Percentiles rank a stretch among this genome's conserved stretches.
These are phyloP conservation scores for Saimiri boliviensis DNA, from an alignment of 2,113 vertebrate genomes.

Conservation along the genomic window DNA sequence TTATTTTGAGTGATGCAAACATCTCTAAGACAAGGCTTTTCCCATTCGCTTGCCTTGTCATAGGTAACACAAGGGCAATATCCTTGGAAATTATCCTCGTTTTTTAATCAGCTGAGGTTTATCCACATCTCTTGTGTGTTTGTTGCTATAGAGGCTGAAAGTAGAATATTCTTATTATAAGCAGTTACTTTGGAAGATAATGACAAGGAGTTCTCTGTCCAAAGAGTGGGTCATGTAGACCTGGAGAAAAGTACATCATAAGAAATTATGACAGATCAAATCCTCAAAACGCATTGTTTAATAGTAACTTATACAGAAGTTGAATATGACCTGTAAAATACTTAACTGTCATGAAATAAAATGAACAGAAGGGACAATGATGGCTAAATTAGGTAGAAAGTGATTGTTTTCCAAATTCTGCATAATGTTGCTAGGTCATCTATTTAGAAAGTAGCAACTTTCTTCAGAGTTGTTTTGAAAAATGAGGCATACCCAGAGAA, in stretches of 20 bases:
- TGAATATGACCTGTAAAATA: constrained; percentile 48
- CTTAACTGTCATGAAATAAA: constrained; percentile 37
- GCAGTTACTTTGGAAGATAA: constrained; percentile 1
- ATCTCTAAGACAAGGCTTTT: constrained; percentile 13
- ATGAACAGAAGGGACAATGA: constrained; percentile 17
- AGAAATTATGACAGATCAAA: not conserved
- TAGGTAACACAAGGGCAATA: not conserved
- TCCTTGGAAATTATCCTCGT: constrained; percentile 1
- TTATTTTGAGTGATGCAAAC: not conserved
- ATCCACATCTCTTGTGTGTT: not conserved
- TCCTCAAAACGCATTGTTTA: constrained; percentile 50
- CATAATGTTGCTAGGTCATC: not conserved
- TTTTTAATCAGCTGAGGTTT: constrained; percentile 8
- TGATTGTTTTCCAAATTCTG: constrained; percentile 55
- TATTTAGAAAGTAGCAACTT: constrained; percentile 45
- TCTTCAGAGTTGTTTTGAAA: constrained; percentile 61
- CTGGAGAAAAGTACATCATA: not conserved
- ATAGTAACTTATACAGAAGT: constrained; percentile 52
- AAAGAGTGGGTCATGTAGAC: not conserved
- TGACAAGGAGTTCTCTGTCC: not conserved
- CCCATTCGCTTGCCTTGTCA: not conserved
- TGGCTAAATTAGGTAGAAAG: constrained; percentile 26
- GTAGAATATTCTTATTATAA: not conserved
- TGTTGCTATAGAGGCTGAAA: constrained; percentile 21
- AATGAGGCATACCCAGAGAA: constrained; percentile 26